phyloP scores from a whole-genome alignment of 2,797 vertebrate genomes.

The Leptoclinus maculatus region DNA sequence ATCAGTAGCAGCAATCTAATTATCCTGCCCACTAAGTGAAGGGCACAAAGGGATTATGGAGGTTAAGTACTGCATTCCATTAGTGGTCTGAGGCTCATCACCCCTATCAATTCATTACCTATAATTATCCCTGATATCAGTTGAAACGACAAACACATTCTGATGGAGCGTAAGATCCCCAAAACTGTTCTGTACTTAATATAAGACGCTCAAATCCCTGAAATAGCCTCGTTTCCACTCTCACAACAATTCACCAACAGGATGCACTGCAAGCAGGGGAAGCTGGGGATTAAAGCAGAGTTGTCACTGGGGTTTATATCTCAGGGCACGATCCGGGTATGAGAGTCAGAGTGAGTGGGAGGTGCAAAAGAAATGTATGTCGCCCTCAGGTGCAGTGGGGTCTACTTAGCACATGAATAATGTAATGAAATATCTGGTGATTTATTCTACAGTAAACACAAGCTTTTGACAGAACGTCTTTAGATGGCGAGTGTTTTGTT shows the following conservation, averaged over 20 bases:
- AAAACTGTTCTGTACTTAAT: constrained; percentile 9
- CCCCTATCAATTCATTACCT: constrained; percentile 79
- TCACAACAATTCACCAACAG: constrained; percentile 49
- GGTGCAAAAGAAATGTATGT: constrained; percentile 57
- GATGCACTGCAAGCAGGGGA: constrained; percentile 48
- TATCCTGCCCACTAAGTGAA: constrained; percentile 78
- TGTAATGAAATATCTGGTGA: constrained; percentile 65
- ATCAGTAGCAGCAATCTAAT: constrained; percentile 78
- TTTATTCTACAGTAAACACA: constrained; percentile 70
- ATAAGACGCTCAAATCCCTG: constrained; percentile 33
- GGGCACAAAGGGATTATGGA: constrained; percentile 75
- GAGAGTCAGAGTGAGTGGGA: constrained; percentile 55
- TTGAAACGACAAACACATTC: constrained; percentile 54
- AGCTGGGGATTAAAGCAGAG: constrained; percentile 58
- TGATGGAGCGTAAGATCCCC: constrained; percentile 26
- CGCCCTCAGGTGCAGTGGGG: constrained; percentile 60
- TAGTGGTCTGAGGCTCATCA: constrained; percentile 77
- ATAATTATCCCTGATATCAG: constrained; percentile 73
- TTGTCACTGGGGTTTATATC: constrained; percentile 62
- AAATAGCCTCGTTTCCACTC: constrained; percentile 54
- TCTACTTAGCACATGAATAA: constrained; percentile 76
- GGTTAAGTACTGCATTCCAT: constrained; percentile 81
- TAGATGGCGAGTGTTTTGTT: constrained; percentile 40
- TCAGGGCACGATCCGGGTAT: constrained; percentile 48
- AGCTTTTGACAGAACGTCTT: constrained; percentile 60